These are phyloP conservation scores for Buteo buteo DNA, from an alignment of 2,113 vertebrate species.

Conservation along the genomic window DNA sequence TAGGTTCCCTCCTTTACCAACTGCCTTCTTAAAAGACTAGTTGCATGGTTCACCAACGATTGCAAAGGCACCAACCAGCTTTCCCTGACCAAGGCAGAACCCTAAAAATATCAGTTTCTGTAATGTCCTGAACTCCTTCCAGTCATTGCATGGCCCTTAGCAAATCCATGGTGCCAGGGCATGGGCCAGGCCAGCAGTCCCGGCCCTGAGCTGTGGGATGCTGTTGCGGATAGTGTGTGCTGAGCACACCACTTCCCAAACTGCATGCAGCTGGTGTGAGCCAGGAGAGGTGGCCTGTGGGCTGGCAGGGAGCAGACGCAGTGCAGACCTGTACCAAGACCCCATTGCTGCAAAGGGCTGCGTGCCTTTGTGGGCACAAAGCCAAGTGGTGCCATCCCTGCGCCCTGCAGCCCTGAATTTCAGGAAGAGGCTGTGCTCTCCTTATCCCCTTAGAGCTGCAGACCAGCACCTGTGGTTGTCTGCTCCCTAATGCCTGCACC, in stretches of 20 bases:
- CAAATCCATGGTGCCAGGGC: background rate
- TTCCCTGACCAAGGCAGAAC: background rate
- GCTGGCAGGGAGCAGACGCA: background rate
- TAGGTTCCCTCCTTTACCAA: background rate
- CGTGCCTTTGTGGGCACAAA: background rate
- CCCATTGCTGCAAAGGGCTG: background rate
- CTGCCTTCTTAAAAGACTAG: background rate
- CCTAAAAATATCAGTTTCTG: background rate
- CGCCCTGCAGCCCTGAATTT: background rate
- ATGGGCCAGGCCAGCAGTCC: background rate
- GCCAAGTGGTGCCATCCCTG: background rate
- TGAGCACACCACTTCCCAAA: fast-evolving
- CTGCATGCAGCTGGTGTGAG: background rate
- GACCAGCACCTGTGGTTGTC: background rate
- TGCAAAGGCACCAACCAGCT: background rate
- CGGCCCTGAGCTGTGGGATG: background rate
- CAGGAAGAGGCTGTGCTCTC: background rate
- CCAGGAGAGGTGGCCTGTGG: background rate
- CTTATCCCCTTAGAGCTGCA: background rate
- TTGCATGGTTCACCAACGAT: background rate
- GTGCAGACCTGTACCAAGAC: background rate
- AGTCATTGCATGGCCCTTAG: background rate
- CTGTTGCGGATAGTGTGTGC: background rate
- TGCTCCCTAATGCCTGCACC: background rate
- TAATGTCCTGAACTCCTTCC: background rate